phyloP scores from a whole-genome alignment of 2,888 invertebrate genomes.

The Tiliacea citrago region DNA sequence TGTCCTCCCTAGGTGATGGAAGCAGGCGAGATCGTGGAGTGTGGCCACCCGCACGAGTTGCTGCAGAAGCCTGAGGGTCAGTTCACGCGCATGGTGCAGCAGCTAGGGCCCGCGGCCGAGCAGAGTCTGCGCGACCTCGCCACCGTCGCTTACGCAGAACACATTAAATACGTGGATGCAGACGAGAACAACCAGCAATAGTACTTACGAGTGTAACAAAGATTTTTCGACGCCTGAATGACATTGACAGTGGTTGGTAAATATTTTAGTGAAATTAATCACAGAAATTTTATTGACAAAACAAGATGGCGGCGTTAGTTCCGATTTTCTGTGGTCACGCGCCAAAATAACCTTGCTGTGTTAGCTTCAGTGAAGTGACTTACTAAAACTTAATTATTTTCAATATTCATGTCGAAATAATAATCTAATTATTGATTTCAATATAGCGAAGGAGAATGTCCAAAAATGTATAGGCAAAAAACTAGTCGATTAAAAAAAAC shows the following conservation, averaged over 20 bases:
- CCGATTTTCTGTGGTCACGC: no score
- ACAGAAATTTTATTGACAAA: not conserved
- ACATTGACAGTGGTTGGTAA: no score
- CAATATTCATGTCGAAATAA: constrained; percentile 6
- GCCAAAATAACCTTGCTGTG: not conserved
- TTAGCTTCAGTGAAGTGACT: not conserved
- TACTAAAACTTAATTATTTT: constrained; percentile 14
- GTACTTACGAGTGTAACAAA: constrained; percentile 39
- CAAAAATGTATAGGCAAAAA: no score
- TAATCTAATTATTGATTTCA: constrained; percentile 32
- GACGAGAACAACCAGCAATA: constrained; percentile 75
- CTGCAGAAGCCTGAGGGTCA: constrained; percentile 89
- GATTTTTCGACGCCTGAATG: not conserved
- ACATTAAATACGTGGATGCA: constrained; percentile 86
- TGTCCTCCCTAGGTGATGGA: constrained; percentile 87
- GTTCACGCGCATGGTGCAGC: constrained; percentile 92
- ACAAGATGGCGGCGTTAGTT: not conserved
- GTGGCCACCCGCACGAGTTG: constrained; percentile 93
- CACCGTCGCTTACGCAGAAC: constrained; percentile 78
- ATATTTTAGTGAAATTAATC: not conserved
- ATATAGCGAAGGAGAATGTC: not conserved
- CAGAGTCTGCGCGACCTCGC: constrained; percentile 86
- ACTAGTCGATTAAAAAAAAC: no score
- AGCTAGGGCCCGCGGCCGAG: constrained; percentile 90
- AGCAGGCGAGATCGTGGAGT: constrained; percentile 92